These are phyloP conservation scores for Malurus alboscapulatus DNA, from an alignment of 2,113 vertebrate species.

Conservation along the genomic window DNA sequence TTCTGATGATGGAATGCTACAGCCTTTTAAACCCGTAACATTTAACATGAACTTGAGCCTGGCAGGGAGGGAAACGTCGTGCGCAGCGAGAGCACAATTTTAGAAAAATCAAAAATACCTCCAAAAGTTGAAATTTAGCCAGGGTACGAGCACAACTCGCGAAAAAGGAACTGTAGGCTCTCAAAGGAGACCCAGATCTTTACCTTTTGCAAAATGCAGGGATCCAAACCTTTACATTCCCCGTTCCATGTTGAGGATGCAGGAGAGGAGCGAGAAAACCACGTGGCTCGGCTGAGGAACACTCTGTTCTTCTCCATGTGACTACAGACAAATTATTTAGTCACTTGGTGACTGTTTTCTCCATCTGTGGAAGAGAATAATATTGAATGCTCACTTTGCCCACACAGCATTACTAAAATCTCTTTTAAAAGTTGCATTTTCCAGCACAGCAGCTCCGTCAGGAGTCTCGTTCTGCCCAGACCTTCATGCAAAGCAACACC, in stretches of 20 bases:
- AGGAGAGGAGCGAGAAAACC: neutral
- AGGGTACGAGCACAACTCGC: neutral
- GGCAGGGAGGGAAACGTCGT: neutral
- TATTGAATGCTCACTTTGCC: conserved; percentile 55
- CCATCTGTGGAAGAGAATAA: conserved; percentile 35
- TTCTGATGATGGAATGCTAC: too few relatives aligned
- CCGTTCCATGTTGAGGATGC: rapidly evolving
- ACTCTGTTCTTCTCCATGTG: neutral
- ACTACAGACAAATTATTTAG: neutral
- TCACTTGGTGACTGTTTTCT: conserved; percentile 37
- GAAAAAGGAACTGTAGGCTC: neutral
- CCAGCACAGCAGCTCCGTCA: neutral
- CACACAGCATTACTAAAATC: conserved; percentile 11
- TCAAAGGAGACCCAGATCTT: neutral
- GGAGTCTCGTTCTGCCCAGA: neutral
- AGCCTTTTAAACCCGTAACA: neutral
- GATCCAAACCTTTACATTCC: neutral
- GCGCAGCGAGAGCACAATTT: neutral
- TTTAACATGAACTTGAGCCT: neutral
- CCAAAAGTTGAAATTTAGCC: neutral
- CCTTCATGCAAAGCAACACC: neutral
- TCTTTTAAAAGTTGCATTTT: neutral
- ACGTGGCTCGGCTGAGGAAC: neutral
- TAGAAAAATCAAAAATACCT: neutral
- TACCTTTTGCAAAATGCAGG: neutral